Evolutionary conservation across 2,888 invertebrate genomes (phyloP), one percentile per base, ranked within the genome.

Genomic region (Heteropelma amictum): DNA sequence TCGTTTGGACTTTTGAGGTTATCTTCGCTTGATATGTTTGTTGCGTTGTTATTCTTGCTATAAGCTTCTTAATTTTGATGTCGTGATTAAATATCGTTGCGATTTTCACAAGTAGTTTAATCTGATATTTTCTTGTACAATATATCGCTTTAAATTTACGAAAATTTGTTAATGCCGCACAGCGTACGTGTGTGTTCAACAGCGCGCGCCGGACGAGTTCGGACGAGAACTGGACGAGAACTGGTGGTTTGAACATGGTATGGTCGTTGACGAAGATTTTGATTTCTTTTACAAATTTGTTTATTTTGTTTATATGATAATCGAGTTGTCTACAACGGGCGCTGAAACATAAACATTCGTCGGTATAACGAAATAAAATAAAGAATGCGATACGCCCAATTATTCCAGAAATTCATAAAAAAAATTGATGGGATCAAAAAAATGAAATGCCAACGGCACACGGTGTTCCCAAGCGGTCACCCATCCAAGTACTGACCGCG

Each of bases 401-500:
- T n/a, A n/a, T n/a, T n/a, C n/a, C n/a, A n/a, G n/a, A n/a, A n/a
- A n/a, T n/a, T n/a, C n/a, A n/a, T n/a, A n/a, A n/a, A n/a, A n/a
- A n/a, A n/a, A n/a, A n/a, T n/a, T n/a, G n/a, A n/a, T n/a, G n/a
- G n/a, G n/a, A n/a, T n/a, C n/a, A n/a, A n/a, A n/a, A n/a, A n/a
- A n/a, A 61, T 30, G 19, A 28, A 56, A 42, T 14, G 68, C 28
- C 61, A 75, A 75, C 65, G 71, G 42, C 75, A 75, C 75, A 61
- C 65, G 75, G 67, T 75, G 71, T 71, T 71, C 65, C 70, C 74
- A 75, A 75, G 75, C 71, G 71, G 75, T 75, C 75, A 75, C 75
- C 75, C 71, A 75, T 75, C 75, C 75, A 75, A n/a, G n/a, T n/a
- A n/a, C n/a, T n/a, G n/a, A n/a, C n/a, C n/a, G n/a, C n/a, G n/a